Evolutionary conservation across 2,797 vertebrate genomes (phyloP), one percentile per base, ranked within the genome.

Genomic region (Chelon auratus): DNA sequence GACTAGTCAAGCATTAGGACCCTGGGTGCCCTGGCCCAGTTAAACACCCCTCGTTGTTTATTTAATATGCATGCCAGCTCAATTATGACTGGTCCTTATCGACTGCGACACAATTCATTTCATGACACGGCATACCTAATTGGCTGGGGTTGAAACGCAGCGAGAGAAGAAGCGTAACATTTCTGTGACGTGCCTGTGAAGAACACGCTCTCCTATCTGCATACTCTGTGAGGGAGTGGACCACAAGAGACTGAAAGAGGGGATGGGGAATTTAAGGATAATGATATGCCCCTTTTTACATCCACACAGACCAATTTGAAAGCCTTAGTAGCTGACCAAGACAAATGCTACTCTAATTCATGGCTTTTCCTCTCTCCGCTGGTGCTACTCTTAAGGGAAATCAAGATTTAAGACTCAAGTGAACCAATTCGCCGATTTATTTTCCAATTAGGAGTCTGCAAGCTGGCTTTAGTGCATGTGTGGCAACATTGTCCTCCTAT

Each of bases 31-130:
- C 61, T 88, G 91, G 71, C 86, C 88, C 82, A 92, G 55, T 92
- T 6, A 78, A 74, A 80, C 56, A 39, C 62, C 0, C 42, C 78
- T 75, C 81, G 78, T 80, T 87, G 80, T 88, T 91, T 86, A 91
- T 90, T 93, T 91, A 93, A 93, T 87, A 81, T 84, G 82, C 87
- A 84, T 78, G 85, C 78, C 82, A 87, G 80, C 85, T 92, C 75
- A 88, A 87, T 92, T 92, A 91, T 89, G 75, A 91, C 80, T 81
- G 80, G 62, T 82, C 68, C 84, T 90, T 84, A 90, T 90, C 71
- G 61, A 77, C 82, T 72, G 75, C 57, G 62, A 78, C 17, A 36
- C n/a, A 74, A 82, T 83, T 89, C 76, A 78, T 80, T 85, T 88
- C 81, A 84, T 81, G 87, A 85, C 81, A 86, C n/a, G 7, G 72